These are phyloP conservation scores for Centropus bengalensis DNA, from an alignment of 2,113 vertebrate genomes.

Conservation along the genomic window DNA sequence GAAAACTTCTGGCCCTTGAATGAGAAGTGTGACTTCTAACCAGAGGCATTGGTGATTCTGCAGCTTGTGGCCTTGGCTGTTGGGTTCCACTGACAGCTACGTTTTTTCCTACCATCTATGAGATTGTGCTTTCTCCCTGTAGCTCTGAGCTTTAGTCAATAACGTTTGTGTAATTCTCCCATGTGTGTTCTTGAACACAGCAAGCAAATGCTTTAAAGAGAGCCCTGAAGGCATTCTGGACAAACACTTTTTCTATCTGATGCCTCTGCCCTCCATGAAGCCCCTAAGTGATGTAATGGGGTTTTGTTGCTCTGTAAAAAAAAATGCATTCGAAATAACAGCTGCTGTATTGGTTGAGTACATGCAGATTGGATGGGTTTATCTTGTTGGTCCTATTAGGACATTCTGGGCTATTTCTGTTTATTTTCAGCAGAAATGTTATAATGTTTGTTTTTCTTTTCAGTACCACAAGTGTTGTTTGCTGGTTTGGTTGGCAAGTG, in stretches of 20 bases:
- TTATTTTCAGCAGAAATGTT: not conserved
- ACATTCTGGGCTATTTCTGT: not conserved
- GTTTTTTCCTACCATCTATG: not conserved
- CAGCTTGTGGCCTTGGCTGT: not conserved
- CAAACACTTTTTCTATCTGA: not conserved
- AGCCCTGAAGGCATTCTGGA: not conserved
- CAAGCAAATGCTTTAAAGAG: conserved; percentile 10
- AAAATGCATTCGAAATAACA: not conserved
- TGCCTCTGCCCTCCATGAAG: conserved; percentile 35
- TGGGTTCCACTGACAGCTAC: not conserved
- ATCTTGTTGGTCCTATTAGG: not conserved
- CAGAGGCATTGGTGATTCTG: not conserved
- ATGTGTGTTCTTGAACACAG: not conserved
- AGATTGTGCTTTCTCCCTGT: not conserved
- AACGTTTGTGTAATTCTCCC: not conserved
- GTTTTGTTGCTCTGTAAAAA: conserved; percentile 17
- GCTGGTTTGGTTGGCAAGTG: not conserved
- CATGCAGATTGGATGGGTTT: not conserved
- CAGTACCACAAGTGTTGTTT: not conserved
- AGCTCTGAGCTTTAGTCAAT: not conserved
- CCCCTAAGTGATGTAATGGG: not conserved
- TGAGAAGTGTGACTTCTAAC: not conserved
- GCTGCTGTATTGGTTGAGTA: not conserved
- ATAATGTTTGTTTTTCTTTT: not conserved
- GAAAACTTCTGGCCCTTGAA: not conserved